Evolutionary conservation across 2,113 vertebrate species (phyloP), one percentile per base, ranked within the genome.

Genomic region (Spilogale gracilis): DNA sequence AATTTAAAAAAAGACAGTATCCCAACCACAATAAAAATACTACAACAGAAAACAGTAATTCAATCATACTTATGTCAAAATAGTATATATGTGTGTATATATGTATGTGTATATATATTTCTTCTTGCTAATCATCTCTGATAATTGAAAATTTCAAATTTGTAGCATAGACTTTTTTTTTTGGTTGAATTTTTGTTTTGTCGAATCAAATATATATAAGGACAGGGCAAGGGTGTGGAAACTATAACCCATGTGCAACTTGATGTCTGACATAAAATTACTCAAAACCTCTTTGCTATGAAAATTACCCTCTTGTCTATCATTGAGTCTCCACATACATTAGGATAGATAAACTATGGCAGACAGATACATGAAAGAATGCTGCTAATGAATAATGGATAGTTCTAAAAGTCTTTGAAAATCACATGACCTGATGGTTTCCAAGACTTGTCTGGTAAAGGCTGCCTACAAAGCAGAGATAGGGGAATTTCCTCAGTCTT

Each of bases 81-180:
- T 45, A 43, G 38, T 50, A 30, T 74, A 16, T 45, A 10, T n/a
- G 9, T 54, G 6, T 69, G 32, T 23, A 2, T 50, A 20, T 23
- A 2, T 11, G 3, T 23, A 4, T 76, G 23, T 48, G 6, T 76
- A 6, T 76, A 27, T 76, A 4, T 78, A 50, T 17, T 92, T 58
- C 20, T 85, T 52, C 45, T 82, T 69, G 54, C 13, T 79, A 30
- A 17, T 60, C 91, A 17, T 88, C 45, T 74, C 13, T 58, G 65
- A 18, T 56, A 67, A 92, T 16, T 74, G 58, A 96, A 85, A 89
- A 69, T 80, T 92, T 94, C 78, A 38, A 38, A 38, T 38, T 38
- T 38, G 38, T 38, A 38, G 38, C 38, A 2, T 38, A 38, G 38
- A 38, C 38, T 38, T 38, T 38, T 38, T 38, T 38, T 38, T 38